These are phyloP conservation scores for Colletes collaris DNA, from an alignment of 2,888 invertebrate genomes.

Conservation along the genomic window DNA sequence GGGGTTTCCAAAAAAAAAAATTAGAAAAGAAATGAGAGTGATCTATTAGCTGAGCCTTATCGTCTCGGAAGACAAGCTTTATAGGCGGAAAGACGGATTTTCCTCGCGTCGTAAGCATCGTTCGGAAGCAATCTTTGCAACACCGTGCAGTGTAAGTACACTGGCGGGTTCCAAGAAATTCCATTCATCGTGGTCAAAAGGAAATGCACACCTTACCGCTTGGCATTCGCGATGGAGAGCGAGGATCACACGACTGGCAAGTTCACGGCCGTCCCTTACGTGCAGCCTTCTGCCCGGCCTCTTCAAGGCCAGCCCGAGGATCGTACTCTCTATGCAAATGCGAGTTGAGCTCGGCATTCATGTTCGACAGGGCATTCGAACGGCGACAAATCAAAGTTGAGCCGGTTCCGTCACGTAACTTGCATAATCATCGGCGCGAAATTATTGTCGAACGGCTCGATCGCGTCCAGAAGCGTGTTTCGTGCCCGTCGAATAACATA, in stretches of 20 bases:
- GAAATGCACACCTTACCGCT: slow-evolving; percentile 57
- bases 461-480: slow-evolving; percentile 1
- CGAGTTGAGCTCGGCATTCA: slow-evolving; percentile 31
- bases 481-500: slow-evolving; percentile 29
- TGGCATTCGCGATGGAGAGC: slow-evolving; percentile 51
- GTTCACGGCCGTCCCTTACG: slow-evolving; percentile 78
- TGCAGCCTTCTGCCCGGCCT: slow-evolving; percentile 63
- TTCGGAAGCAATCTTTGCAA: too few relatives aligned
- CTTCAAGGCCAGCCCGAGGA: slow-evolving; percentile 66
- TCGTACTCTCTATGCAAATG: slow-evolving; percentile 70
- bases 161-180: slow-evolving; percentile 27
- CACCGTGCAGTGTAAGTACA: neutral
- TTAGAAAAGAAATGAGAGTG: too few relatives aligned
- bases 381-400: slow-evolving; percentile 50
- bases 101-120: too few relatives aligned
- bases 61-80: too few relatives aligned
- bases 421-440: slow-evolving; percentile 53
- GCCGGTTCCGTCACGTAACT: slow-evolving; percentile 60
- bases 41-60: too few relatives aligned
- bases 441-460: slow-evolving; percentile 17
- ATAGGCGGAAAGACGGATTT: too few relatives aligned
- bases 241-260: slow-evolving; percentile 68
- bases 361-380: slow-evolving; percentile 23
- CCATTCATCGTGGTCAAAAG: slow-evolving; percentile 53
- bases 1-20: too few relatives aligned